Conservation (phyloP, 1,140 invertebrate genomes). For the Drosophila erecta region DNA sequence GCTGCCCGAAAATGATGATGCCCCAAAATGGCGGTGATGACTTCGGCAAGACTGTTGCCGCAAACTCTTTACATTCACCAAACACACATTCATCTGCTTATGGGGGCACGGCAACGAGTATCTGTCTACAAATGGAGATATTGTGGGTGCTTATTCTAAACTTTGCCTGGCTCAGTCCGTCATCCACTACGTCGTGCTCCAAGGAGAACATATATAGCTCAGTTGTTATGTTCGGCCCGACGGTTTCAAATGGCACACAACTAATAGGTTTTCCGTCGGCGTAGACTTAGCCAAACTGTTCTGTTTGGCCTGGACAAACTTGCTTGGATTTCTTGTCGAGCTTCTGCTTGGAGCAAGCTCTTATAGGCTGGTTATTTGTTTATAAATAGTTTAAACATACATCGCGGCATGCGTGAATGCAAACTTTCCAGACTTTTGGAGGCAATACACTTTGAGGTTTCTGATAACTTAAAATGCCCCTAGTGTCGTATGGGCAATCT, state of each 20-base stretch:
- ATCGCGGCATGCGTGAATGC: slow-evolving; percentile 30
- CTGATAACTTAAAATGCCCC: neutral
- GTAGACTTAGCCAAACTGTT: slow-evolving; percentile 51
- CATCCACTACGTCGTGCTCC: neutral
- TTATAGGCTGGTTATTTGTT: slow-evolving; percentile 11
- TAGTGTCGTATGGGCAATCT: neutral
- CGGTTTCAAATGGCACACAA: slow-evolving; percentile 66
- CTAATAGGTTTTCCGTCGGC: slow-evolving; percentile 76
- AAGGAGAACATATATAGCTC: slow-evolving; percentile 61
- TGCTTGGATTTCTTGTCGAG: slow-evolving; percentile 20
- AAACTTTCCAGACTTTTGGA: slow-evolving; percentile 29
- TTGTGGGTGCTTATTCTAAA: slow-evolving; percentile 69
- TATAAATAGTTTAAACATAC: slow-evolving; percentile 42
- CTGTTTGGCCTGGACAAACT: slow-evolving; percentile 40
- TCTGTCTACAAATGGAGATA: slow-evolving; percentile 44
- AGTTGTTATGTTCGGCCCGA: slow-evolving; percentile 36
- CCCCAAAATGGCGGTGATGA: slow-evolving; percentile 52
- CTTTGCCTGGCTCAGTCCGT: slow-evolving; percentile 54
- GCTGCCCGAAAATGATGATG: slow-evolving; percentile 68
- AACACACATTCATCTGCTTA: slow-evolving; percentile 3
- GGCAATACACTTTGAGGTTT: neutral
- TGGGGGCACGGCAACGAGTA: neutral
- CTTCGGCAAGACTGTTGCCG: slow-evolving; percentile 52
- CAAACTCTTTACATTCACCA: slow-evolving; percentile 9
- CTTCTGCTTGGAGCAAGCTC: slow-evolving; percentile 2